A percentile compares a stretch with the other conserved stretches of the same genome.
Evolutionary conservation across 23 tunicate species (phyloP).

Genomic region (Botrylloides violaceus): DNA sequence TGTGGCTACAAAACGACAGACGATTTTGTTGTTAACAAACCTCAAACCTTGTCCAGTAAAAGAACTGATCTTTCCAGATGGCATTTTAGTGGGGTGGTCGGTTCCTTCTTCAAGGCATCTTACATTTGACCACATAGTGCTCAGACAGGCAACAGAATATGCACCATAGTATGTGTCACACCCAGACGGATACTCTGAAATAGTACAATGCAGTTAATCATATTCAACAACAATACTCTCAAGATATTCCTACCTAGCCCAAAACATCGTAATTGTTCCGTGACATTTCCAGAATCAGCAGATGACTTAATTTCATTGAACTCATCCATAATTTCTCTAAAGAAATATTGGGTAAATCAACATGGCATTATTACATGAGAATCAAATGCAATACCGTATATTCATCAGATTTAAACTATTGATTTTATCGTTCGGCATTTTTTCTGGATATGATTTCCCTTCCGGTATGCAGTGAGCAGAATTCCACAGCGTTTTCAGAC

Average conservation of each 20-base stretch:
- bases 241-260: conserved; percentile 26
- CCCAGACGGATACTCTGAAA: conserved; percentile 6
- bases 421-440: background rate
- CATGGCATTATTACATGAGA: background rate
- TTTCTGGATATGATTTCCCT: conserved; percentile 14
- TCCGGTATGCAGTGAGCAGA: conserved; percentile 10
- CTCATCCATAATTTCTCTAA: background rate
- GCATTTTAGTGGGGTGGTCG: background rate
- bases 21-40: no score
- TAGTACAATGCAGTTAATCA: background rate
- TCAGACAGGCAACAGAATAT: conserved; percentile 16
- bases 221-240: no score
- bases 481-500: conserved; percentile 27
- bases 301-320: conserved; percentile 1
- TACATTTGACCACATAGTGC: conserved; percentile 4
- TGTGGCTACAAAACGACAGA: no score
- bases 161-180: conserved; percentile 15
- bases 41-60: background rate
- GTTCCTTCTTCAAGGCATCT: conserved; percentile 9
- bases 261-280: conserved; percentile 16
- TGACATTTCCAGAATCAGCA: background rate
- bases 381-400: background rate
- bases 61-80: background rate
- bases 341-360: background rate
- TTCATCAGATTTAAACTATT: background rate